Evolutionary conservation across 64 coral and sea anemone species (phyloP).

Genomic region (Montipora efflorescens): DNA sequence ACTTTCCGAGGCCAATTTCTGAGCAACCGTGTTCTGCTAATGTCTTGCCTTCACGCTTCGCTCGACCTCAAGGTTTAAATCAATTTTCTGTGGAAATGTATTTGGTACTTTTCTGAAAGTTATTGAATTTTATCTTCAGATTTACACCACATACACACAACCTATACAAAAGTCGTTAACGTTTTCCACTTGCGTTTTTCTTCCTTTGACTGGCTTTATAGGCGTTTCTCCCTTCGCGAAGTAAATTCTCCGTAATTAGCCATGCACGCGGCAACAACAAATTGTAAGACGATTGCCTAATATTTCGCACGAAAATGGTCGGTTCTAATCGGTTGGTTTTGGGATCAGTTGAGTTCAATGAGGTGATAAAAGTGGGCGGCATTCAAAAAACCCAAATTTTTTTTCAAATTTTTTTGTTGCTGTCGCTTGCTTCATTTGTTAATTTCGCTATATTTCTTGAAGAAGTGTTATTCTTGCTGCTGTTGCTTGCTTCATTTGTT

Average conservation of each 20-base stretch:
- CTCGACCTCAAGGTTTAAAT: neutral
- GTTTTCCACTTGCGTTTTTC: constrained; percentile 34
- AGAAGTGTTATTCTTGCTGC: no score
- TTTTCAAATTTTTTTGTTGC: no score
- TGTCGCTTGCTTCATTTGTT: no score
- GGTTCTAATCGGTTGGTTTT: neutral
- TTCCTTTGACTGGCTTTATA: constrained; percentile 23
- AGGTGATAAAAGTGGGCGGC: constrained; percentile 14
- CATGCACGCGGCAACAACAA: constrained; percentile 7
- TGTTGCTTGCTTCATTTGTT: no score
- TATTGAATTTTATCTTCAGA: constrained; percentile 27
- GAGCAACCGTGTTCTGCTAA: constrained; percentile 29
- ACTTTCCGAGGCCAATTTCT: constrained; percentile 7
- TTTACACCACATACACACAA: constrained; percentile 10
- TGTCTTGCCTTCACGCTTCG: neutral
- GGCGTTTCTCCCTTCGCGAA: neutral
- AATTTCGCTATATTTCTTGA: no score
- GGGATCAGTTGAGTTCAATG: neutral
- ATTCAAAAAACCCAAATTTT: neutral
- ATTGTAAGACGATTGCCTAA: neutral
- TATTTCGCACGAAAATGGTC: neutral
- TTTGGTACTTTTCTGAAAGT: neutral
- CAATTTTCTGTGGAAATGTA: constrained; percentile 55
- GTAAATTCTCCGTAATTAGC: neutral
- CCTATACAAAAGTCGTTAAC: constrained; percentile 41